A percentile compares a stretch with the other conserved stretches of the same genome.
phyloP scores from a whole-genome alignment of 2,888 invertebrate genomes.

The Patella caerulea region DNA sequence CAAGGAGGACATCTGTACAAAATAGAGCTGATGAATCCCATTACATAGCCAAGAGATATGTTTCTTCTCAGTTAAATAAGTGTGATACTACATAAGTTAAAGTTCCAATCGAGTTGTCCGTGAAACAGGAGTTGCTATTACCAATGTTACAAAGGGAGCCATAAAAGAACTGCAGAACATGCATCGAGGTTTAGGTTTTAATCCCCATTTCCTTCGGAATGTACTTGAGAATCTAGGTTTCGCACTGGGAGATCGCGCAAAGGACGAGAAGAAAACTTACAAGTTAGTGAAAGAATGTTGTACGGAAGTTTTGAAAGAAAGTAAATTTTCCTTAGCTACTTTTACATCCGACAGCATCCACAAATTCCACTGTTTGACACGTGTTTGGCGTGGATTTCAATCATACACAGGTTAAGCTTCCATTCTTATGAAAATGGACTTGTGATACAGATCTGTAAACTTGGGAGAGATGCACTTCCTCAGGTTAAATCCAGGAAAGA shows the following conservation, averaged over 20 bases:
- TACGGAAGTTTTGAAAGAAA: constrained; percentile 16
- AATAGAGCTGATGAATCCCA: constrained; percentile 9
- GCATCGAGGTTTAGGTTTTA: not conserved
- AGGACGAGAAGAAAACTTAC: constrained; percentile 1
- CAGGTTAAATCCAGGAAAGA: constrained; percentile 32
- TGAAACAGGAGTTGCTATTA: constrained; percentile 29
- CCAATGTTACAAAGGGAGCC: constrained; percentile 25
- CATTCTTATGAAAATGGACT: constrained; percentile 15
- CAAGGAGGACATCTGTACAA: not conserved
- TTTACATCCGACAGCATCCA: not conserved
- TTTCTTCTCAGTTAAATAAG: constrained; percentile 20
- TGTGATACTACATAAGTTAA: not conserved
- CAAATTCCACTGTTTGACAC: constrained; percentile 39
- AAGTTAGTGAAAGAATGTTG: not conserved
- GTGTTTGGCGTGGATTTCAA: constrained; percentile 34
- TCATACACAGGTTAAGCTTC: constrained; percentile 10
- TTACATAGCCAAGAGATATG: constrained; percentile 28
- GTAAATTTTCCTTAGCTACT: not conserved
- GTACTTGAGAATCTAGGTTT: constrained; percentile 14
- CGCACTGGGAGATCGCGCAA: constrained; percentile 13
- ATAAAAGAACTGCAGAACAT: constrained; percentile 18
- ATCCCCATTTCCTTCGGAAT: not conserved
- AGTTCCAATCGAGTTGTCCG: not conserved
- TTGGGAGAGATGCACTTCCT: constrained; percentile 31
- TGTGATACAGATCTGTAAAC: constrained; percentile 7